Base-by-base conservation (phyloP, 2,888 invertebrate species). In the Griposia aprilina region DNA sequence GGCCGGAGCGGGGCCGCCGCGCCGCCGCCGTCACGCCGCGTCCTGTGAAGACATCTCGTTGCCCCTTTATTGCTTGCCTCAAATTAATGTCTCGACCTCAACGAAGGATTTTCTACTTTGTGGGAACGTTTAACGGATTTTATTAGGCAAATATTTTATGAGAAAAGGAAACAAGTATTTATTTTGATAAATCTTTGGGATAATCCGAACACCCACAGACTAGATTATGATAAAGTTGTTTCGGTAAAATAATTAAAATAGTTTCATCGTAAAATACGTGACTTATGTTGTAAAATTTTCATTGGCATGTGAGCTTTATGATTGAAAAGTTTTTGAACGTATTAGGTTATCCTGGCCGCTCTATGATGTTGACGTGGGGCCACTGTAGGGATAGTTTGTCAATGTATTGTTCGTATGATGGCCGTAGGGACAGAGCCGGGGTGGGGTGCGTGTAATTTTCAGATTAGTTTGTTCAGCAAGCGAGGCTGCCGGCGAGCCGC, bases 381-480 rank as follows among this genome's bases (percentile, higher is more conserved):
- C 81, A 81, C 75, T 87, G 79, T 88, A 90, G 81, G 59, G 78
- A 78, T 77, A 81, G 78, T 84, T 81, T 84, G 84, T 88, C 87
- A 93, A 91, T 92, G 93, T 93, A 93, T 91, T 92, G 94, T 92
- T 90, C 93, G 70, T 86, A 78, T 75, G 76, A 84, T 84, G 80
- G 45, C 76, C 82, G 83, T 84, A 85, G 86, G 87, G 84, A 87
- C 83, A 82, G 80, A 76, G 74, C 83, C 84, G 76, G 76, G 85
- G 87, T 74, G 86, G 90, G 83, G 82, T 84, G 92, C 93, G 94
- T 94, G 94, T 96, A 95, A 96, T 96, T 96, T 96, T 93, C 95
- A 95, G 95, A 96, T 96, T 96, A 96, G 96, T 96, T 96, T 96
- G 95, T 94, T 95, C 93, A 95, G 95, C 91, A 93, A 93, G 93